These are phyloP conservation scores for Sphecodes monilicornis DNA, from an alignment of 2,888 invertebrate genomes.

Conservation along the genomic window DNA sequence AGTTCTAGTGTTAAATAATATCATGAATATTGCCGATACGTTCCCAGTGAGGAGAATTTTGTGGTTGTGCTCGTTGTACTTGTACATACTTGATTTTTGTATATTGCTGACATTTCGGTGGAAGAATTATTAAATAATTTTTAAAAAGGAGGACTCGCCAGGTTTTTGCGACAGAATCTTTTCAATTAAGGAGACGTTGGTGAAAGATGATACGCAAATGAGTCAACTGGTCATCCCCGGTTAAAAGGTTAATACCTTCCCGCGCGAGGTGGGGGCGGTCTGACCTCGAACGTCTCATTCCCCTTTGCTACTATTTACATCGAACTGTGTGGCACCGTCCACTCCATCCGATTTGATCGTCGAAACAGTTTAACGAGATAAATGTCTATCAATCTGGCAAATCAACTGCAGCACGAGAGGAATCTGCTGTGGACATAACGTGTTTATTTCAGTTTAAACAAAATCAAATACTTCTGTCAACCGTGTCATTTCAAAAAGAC, in stretches of 20 bases:
- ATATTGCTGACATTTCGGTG: too few species aligned
- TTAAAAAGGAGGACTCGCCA: not conserved
- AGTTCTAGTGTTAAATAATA: too few species aligned
- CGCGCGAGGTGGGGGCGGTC: not conserved
- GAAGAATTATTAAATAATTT: not conserved
- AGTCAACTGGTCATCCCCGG: not conserved
- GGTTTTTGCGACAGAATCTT: too few species aligned
- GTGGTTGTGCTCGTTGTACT: too few species aligned
- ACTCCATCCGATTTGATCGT: not conserved
- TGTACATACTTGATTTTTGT: too few species aligned
- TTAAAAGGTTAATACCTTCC: not conserved
- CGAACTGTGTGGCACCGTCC: not conserved
- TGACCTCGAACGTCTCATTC: slow-evolving; percentile 2
- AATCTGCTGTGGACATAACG: not conserved
- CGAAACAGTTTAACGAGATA: not conserved
- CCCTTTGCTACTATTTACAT: not conserved
- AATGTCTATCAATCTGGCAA: not conserved
- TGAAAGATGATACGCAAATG: not conserved
- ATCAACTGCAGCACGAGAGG: not conserved
- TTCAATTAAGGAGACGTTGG: not conserved
- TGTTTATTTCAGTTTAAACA: not conserved
- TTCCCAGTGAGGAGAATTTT: too few species aligned
- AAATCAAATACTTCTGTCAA: not conserved
- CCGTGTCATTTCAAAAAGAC: not conserved
- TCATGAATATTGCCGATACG: too few species aligned